Evolutionary conservation across 2,113 vertebrate species (phyloP).

Genomic region (Sturnus vulgaris): DNA sequence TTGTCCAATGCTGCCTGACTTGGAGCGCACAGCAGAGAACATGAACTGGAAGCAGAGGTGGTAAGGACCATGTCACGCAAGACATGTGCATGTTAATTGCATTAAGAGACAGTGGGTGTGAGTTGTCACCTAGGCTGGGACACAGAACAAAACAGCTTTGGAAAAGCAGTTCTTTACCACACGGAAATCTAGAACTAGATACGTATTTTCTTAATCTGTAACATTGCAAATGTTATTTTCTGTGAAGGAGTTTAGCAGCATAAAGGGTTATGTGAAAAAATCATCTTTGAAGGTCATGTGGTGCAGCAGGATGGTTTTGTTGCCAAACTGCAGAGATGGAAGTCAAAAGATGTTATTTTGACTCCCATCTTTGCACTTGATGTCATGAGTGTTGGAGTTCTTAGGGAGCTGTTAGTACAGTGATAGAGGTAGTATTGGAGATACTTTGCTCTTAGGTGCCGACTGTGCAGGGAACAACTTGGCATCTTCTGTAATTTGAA

Average conservation of each 20-base stretch:
- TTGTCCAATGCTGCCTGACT: not conserved
- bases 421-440: not conserved
- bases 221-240: not conserved
- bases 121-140: not conserved
- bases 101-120: slow-evolving; percentile 20
- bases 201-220: not conserved
- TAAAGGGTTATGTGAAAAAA: not conserved
- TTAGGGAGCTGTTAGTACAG: not conserved
- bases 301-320: not conserved
- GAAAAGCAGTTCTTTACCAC: not conserved
- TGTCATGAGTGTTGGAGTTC: not conserved
- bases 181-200: not conserved
- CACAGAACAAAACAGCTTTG: not conserved
- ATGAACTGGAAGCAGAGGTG: not conserved
- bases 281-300: not conserved
- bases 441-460: not conserved
- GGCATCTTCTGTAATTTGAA: not conserved
- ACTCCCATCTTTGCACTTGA: not conserved
- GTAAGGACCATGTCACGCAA: not conserved
- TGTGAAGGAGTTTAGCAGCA: not conserved
- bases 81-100: slow-evolving; percentile 14
- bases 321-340: not conserved
- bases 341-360: not conserved
- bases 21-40: not conserved
- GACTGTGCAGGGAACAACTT: not conserved